phyloP scores from a whole-genome alignment of 1,140 invertebrate genomes.

The Eciton burchellii region DNA sequence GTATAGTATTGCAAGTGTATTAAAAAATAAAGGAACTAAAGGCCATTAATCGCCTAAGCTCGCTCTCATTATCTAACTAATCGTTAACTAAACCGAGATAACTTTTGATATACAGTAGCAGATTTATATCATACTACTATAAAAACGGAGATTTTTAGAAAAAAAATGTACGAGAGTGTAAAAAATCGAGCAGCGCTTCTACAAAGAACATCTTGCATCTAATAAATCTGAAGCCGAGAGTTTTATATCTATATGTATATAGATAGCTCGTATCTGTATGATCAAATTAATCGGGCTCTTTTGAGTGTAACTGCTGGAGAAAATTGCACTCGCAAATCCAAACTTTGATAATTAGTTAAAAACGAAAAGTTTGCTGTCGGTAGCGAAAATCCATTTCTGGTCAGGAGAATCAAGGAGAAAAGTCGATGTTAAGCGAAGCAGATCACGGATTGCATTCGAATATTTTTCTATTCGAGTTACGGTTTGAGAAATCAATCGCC shows the following conservation, averaged over 20 bases:
- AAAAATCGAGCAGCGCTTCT: neutral
- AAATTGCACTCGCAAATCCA: neutral
- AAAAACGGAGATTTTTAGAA: constrained; percentile 10
- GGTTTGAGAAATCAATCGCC: constrained; percentile 61
- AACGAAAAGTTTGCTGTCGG: constrained; percentile 35
- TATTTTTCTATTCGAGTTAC: constrained; percentile 14
- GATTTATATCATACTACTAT: constrained; percentile 68
- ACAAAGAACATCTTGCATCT: constrained; percentile 32
- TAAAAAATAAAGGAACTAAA: constrained; percentile 33
- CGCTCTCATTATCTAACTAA: constrained; percentile 31
- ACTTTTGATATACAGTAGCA: too few species aligned
- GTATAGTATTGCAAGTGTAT: too few species aligned
- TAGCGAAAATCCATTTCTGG: constrained; percentile 48
- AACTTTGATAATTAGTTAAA: constrained; percentile 24
- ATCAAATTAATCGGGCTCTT: neutral
- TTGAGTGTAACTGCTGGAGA: neutral
- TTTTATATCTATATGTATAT: too few species aligned
- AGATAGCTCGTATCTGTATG: neutral
- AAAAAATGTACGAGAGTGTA: constrained; percentile 14
- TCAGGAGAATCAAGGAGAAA: constrained; percentile 35
- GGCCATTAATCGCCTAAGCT: constrained; percentile 2
- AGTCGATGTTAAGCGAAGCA: constrained; percentile 10
- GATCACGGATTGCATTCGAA: neutral
- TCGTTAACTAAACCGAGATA: constrained; percentile 19
- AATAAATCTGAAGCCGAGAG: constrained; percentile 16